A percentile compares a stretch with the other conserved stretches of the same genome.
Conservation (phyloP, 2,888 invertebrate species). For the Beris morrisii region DNA sequence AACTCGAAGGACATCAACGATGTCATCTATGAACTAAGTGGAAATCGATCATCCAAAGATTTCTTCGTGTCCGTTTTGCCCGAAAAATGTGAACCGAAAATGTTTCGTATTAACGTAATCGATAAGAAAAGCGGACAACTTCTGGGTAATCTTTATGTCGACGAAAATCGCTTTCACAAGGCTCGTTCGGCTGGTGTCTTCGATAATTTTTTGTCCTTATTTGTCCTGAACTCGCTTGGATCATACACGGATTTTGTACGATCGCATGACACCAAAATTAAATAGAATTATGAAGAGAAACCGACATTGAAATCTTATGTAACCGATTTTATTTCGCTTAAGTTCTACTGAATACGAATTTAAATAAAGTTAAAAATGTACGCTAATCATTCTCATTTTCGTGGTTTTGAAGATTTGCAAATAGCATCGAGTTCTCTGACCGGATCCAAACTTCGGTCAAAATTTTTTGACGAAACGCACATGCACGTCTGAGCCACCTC, state of each 20-base stretch:
- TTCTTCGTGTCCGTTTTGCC: background rate
- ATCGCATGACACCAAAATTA: too few species aligned
- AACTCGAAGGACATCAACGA: background rate
- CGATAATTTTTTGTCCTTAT: constrained; percentile 7
- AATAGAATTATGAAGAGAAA: too few species aligned
- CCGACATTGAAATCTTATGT: too few species aligned
- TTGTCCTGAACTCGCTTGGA: background rate
- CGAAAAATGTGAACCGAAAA: background rate
- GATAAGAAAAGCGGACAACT: background rate
- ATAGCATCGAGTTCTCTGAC: too few species aligned
- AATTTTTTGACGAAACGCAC: too few species aligned
- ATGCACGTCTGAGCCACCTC: too few species aligned
- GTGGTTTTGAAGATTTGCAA: too few species aligned
- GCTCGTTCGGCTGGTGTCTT: background rate
- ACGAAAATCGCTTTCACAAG: background rate
- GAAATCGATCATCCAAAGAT: background rate
- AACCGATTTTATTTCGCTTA: too few species aligned
- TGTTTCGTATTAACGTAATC: background rate
- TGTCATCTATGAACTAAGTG: background rate
- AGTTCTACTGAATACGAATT: too few species aligned
- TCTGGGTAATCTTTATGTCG: background rate
- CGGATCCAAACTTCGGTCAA: too few species aligned
- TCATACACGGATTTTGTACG: constrained; percentile 1
- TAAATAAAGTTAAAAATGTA: too few species aligned
- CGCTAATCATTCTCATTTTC: too few species aligned